Evolutionary conservation across 2,888 invertebrate genomes (phyloP).

Genomic region (Steinernema scapterisci): DNA sequence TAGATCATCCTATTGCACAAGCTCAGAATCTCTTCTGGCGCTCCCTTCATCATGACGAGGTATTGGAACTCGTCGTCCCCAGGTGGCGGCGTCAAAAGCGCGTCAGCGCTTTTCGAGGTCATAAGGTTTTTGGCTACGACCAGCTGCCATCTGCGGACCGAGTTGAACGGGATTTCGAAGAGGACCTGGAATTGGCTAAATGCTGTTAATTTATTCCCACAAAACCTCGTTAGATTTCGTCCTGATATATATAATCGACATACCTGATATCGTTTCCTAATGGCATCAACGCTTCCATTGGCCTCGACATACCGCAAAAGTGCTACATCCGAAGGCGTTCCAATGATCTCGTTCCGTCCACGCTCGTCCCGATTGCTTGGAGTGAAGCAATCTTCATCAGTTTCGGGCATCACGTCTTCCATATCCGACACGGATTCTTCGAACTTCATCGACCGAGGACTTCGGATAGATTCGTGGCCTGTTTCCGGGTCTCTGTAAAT

Average conservation of each 20-base stretch:
- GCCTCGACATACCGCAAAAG: conserved; percentile 62
- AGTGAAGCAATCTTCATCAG: conserved; percentile 10
- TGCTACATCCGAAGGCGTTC: conserved; percentile 63
- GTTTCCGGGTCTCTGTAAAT: conserved; percentile 52
- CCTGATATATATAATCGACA: too few relatives aligned
- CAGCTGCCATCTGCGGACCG: conserved; percentile 61
- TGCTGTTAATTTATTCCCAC: too few relatives aligned
- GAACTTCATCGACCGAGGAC: conserved; percentile 33
- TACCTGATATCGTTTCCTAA: conserved; percentile 60
- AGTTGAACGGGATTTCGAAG: conserved; percentile 66
- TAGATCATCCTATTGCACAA: conserved; percentile 51
- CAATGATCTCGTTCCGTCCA: conserved; percentile 53
- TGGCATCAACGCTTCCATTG: conserved; percentile 60
- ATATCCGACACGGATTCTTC: conserved; percentile 37
- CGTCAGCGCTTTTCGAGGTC: conserved; percentile 23
- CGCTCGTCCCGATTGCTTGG: conserved; percentile 36
- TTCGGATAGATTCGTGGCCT: conserved; percentile 57
- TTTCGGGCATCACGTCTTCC: conserved; percentile 31
- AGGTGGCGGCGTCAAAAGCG: conserved; percentile 31
- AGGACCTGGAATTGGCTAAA: conserved; percentile 48
- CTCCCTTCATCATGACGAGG: conserved; percentile 65
- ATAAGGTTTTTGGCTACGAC: conserved; percentile 58
- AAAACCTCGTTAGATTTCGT: too few relatives aligned
- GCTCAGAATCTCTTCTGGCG: conserved; percentile 58
- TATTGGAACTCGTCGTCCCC: conserved; percentile 42